Percentiles rank a stretch among this genome's conserved stretches.
phyloP scores from a whole-genome alignment of 2,113 vertebrate genomes.

The Centrocercus urophasianus region DNA sequence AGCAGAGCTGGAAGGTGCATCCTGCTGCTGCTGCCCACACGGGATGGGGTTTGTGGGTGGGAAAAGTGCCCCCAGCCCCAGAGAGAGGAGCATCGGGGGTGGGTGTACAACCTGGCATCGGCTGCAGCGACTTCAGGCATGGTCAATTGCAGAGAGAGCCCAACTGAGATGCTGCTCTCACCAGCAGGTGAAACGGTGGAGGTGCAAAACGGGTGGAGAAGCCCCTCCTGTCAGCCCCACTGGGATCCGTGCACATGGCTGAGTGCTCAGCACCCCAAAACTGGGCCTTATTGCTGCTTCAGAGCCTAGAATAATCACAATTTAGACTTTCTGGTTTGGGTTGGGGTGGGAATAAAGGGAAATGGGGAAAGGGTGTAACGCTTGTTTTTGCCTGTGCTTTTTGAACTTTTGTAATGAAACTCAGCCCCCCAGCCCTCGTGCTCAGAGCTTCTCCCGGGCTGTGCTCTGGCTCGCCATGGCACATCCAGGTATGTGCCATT shows the following conservation, averaged over 20 bases:
- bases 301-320: too few relatives aligned
- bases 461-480: neutral
- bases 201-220: too few relatives aligned
- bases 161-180: neutral
- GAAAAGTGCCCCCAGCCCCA: neutral
- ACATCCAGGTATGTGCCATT: neutral
- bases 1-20: neutral
- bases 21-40: accelerated
- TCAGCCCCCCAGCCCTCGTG: neutral
- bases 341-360: neutral
- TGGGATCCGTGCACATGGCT: accelerated
- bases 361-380: neutral
- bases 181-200: too few relatives aligned
- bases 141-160: accelerated
- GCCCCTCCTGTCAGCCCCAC: neutral
- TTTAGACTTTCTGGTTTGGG: accelerated
- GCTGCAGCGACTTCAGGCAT: neutral
- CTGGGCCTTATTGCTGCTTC: neutral
- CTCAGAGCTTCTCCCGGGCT: neutral
- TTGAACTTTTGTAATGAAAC: neutral
- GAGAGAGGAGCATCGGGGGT: accelerated
- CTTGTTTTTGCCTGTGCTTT: neutral
- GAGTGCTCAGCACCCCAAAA: too few relatives aligned
- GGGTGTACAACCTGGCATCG: neutral
- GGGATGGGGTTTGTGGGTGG: neutral